Percentiles rank a stretch among this genome's conserved stretches.
Evolutionary conservation across 2,888 invertebrate genomes (phyloP).

Genomic region (Dicycla oo): DNA sequence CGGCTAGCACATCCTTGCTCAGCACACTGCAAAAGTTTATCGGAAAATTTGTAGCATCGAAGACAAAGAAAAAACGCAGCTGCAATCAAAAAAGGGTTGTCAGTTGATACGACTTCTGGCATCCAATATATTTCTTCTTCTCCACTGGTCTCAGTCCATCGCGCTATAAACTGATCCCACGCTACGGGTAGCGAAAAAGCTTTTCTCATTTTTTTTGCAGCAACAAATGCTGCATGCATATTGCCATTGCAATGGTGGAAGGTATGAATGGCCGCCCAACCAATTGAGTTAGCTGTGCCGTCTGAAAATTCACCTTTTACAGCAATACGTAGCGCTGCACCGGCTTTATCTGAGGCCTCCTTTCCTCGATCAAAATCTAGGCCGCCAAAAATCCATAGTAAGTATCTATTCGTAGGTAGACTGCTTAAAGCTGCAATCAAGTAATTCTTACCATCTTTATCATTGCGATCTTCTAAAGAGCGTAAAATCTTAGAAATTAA

Average conservation of each 20-base stretch:
- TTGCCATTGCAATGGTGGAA: conserved; percentile 77
- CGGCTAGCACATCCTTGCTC: conserved; percentile 76
- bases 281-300: conserved; percentile 82
- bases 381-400: conserved; percentile 83
- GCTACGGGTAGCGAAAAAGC: conserved; percentile 77
- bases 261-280: conserved; percentile 85
- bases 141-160: conserved; percentile 82
- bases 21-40: conserved; percentile 77
- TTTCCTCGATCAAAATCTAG: conserved; percentile 77
- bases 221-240: conserved; percentile 77
- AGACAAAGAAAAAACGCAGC: conserved; percentile 86
- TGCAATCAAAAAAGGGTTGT: conserved; percentile 82
- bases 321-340: conserved; percentile 82
- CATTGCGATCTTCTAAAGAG: conserved; percentile 78
- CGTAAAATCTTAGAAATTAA: conserved; percentile 79
- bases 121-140: conserved; percentile 85
- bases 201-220: conserved; percentile 84
- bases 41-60: conserved; percentile 81
- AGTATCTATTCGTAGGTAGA: conserved; percentile 79
- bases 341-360: conserved; percentile 69
- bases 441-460: conserved; percentile 75
- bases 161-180: conserved; percentile 78
- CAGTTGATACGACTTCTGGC: conserved; percentile 71
- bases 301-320: conserved; percentile 82
- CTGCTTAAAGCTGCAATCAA: conserved; percentile 75